Evolutionary conservation across 2,113 vertebrate genomes (phyloP).

Genomic region (Takifugu flavidus): DNA sequence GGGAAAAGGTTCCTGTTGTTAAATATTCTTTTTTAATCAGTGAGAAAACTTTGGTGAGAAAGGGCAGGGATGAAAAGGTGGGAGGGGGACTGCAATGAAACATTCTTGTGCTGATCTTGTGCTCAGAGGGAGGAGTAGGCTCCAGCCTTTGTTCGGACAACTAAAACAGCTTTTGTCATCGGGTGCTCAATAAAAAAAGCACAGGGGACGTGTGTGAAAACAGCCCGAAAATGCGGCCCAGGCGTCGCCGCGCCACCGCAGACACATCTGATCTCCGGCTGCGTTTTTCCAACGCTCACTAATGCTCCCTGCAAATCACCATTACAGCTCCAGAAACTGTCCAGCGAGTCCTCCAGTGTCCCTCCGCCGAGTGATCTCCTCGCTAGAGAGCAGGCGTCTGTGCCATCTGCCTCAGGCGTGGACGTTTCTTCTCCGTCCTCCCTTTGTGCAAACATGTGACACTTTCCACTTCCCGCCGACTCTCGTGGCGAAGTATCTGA

Average conservation of each 20-base stretch:
- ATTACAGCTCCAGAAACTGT: constrained; percentile 32
- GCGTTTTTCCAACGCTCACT: constrained; percentile 46
- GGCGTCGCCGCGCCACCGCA: constrained; percentile 54
- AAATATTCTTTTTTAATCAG: constrained; percentile 79
- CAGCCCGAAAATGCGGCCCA: constrained; percentile 57
- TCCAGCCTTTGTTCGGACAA: constrained; percentile 73
- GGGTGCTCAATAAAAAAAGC: constrained; percentile 72
- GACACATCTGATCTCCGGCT: constrained; percentile 44
- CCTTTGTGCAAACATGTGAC: constrained; percentile 68
- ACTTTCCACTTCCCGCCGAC: constrained; percentile 51
- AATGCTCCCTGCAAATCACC: constrained; percentile 28
- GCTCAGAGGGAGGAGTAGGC: constrained; percentile 72
- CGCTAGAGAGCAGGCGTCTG: constrained; percentile 54
- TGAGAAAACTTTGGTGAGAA: constrained; percentile 77
- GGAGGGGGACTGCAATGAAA: constrained; percentile 70
- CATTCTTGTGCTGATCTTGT: constrained; percentile 77
- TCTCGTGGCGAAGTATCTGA: constrained; percentile 59
- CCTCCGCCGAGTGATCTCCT: constrained; percentile 41
- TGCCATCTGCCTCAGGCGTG: constrained; percentile 53
- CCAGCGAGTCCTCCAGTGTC: constrained; percentile 40
- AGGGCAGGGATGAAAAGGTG: constrained; percentile 72
- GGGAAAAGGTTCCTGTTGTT: constrained; percentile 74
- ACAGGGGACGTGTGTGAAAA: constrained; percentile 77
- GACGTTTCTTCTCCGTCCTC: constrained; percentile 53
- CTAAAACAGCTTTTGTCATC: constrained; percentile 81